Conservation (phyloP, 2,888 invertebrate genomes). For the Calameuta pallipes region DNA sequence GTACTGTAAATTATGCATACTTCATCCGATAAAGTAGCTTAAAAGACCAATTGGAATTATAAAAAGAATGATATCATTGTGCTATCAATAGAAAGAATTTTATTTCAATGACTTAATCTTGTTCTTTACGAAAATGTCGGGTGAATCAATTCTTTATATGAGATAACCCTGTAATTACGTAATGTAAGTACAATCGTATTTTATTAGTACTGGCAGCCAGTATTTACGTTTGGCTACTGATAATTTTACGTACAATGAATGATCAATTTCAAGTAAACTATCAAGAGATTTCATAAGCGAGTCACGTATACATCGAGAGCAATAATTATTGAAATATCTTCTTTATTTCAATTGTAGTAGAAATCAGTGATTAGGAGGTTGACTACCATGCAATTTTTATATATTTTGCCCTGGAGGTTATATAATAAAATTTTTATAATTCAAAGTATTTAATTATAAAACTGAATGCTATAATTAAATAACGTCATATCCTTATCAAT, state of each 20-base stretch:
- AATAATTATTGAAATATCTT: neutral
- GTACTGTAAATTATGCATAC: neutral
- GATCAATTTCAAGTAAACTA: neutral
- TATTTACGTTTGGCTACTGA: neutral
- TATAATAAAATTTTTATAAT: no score
- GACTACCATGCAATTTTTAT: no score
- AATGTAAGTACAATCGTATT: neutral
- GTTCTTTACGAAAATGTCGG: neutral
- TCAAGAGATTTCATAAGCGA: neutral
- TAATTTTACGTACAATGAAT: neutral
- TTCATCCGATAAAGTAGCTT: neutral
- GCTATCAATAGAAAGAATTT: neutral
- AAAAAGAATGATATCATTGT: neutral
- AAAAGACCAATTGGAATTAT: neutral
- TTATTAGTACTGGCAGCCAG: neutral
- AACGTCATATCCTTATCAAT: no score
- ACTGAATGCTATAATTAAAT: no score
- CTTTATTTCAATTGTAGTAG: neutral
- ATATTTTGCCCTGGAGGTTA: no score
- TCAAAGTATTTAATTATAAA: no score
- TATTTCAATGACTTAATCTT: neutral
- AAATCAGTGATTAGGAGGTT: neutral
- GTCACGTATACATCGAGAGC: neutral
- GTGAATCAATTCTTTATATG: neutral
- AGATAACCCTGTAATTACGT: neutral